A percentile compares a stretch with the other conserved stretches of the same genome.
phyloP scores from a whole-genome alignment of 2,113 vertebrate genomes.

The Brachionichthys hirsutus region DNA sequence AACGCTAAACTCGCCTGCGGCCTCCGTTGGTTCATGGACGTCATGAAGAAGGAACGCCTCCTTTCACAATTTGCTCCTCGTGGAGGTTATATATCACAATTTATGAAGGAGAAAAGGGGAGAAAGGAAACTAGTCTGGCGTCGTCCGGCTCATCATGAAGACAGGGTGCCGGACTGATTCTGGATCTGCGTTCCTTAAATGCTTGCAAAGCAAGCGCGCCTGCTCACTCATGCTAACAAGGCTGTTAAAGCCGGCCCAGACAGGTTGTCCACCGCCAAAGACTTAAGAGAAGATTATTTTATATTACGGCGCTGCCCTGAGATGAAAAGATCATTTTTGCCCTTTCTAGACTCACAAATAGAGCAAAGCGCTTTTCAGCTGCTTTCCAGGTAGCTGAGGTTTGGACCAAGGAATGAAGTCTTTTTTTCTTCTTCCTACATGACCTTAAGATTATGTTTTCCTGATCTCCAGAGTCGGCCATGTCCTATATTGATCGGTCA shows the following conservation, averaged over 20 bases:
- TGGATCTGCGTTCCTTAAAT: neutral
- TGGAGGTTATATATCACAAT: neutral
- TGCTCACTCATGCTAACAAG: no score
- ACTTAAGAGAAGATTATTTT: neutral
- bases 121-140: neutral
- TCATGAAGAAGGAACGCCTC: no score
- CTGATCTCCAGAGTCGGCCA: slow-evolving; percentile 8
- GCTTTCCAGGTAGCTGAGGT: slow-evolving; percentile 21
- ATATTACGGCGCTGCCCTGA: slow-evolving; percentile 12
- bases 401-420: slow-evolving; percentile 4
- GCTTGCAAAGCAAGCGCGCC: neutral
- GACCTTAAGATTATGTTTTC: slow-evolving; percentile 21
- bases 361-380: slow-evolving; percentile 15
- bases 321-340: slow-evolving; percentile 22
- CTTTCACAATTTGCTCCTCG: neutral
- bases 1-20: no score
- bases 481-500: neutral
- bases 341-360: slow-evolving; percentile 26
- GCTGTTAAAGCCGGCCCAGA: no score
- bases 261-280: no score
- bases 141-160: neutral
- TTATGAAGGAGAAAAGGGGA: neutral
- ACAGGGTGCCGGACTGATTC: neutral
- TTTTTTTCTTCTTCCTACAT: neutral
- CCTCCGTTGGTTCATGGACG: no score